Evolutionary conservation across 2,797 vertebrate genomes (phyloP).

Genomic region (Alauda arvensis): DNA sequence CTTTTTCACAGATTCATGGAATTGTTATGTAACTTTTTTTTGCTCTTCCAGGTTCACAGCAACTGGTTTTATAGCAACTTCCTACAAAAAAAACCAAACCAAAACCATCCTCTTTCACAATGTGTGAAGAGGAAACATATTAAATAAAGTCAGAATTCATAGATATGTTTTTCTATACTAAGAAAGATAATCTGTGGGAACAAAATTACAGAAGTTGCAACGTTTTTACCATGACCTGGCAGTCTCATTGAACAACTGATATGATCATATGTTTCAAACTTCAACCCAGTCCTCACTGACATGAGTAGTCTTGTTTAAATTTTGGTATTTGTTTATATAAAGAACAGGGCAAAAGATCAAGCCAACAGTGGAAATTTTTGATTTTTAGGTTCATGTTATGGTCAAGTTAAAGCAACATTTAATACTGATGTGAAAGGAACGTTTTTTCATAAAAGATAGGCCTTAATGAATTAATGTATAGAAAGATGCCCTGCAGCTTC

Average conservation of each 20-base stretch:
- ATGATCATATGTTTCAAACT: background rate
- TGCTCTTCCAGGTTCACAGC: background rate
- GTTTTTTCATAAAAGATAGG: background rate
- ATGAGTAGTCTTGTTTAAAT: background rate
- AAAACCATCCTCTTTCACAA: background rate
- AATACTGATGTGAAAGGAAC: constrained; percentile 4
- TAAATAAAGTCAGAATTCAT: background rate
- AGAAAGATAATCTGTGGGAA: background rate
- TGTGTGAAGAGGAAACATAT: background rate
- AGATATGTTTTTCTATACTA: background rate
- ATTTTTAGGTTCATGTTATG: background rate
- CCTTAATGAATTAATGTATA: background rate
- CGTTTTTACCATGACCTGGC: background rate
- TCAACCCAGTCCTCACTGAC: background rate
- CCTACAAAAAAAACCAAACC: background rate
- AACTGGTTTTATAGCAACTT: background rate
- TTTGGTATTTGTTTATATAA: background rate
- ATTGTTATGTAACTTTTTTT: background rate
- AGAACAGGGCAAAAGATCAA: background rate
- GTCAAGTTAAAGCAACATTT: constrained; percentile 24
- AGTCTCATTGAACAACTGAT: background rate
- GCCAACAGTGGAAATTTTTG: background rate
- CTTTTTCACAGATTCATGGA: background rate
- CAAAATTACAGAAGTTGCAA: background rate
- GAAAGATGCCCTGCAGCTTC: constrained; percentile 15